Conservation (phyloP, 1,140 invertebrate species). For the Rhynchophorus ferrugineus region DNA sequence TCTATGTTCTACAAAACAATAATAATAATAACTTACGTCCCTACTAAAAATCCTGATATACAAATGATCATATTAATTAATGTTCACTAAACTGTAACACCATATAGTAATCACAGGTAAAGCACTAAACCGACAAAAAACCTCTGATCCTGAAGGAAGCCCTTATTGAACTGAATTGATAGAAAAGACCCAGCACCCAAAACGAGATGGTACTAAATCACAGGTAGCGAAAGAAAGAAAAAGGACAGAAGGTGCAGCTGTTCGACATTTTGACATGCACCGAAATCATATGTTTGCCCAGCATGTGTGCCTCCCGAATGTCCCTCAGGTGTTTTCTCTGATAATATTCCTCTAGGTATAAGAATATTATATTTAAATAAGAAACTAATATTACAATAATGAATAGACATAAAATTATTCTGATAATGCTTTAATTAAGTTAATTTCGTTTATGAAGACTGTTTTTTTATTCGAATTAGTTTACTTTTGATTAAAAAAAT, state of each 20-base stretch:
- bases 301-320: conserved; percentile 4
- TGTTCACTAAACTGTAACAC: conserved; percentile 5
- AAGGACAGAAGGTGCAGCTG: conserved; percentile 28
- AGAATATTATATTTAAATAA: not conserved
- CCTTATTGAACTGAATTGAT: conserved; percentile 30
- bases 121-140: conserved; percentile 3
- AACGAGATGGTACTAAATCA: conserved; percentile 36
- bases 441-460: no score
- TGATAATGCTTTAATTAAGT: no score
- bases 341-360: conserved; percentile 2
- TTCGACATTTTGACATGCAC: conserved; percentile 22
- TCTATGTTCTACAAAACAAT: conserved; percentile 8
- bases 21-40: conserved; percentile 43
- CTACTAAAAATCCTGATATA: conserved; percentile 57
- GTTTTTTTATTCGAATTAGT: no score
- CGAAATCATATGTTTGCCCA: conserved; percentile 15
- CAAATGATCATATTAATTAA: conserved; percentile 51
- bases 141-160: conserved; percentile 28
- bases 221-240: conserved; percentile 31
- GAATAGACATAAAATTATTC: no score
- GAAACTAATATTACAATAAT: no score
- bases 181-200: conserved; percentile 23
- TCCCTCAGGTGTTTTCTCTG: conserved; percentile 14
- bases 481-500: no score
- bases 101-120: conserved; percentile 12